These are phyloP conservation scores for Tenualosa ilisha DNA, from an alignment of 2,797 vertebrate genomes.

Conservation along the genomic window DNA sequence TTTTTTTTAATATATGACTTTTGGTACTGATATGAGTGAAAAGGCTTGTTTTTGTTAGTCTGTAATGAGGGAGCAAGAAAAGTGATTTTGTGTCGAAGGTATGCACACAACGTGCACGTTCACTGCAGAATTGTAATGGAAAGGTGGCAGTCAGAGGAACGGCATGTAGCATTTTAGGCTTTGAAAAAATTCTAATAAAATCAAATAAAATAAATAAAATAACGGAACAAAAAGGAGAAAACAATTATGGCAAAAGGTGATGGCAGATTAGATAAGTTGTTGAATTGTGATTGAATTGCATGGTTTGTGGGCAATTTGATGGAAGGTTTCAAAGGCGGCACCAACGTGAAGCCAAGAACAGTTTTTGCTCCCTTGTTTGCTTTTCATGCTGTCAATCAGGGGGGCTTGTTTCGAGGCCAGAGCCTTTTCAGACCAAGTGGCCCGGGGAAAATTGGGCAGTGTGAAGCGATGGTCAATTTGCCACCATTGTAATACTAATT, in stretches of 20 bases:
- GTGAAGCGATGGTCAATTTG: slow-evolving; percentile 56
- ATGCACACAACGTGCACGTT: not conserved
- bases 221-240: slow-evolving; percentile 31
- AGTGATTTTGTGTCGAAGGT: not conserved
- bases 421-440: slow-evolving; percentile 16
- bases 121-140: not conserved
- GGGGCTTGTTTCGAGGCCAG: slow-evolving; percentile 44
- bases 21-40: not conserved
- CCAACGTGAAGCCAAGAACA: slow-evolving; percentile 35
- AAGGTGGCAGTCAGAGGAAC: slow-evolving; percentile 21
- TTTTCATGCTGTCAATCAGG: slow-evolving; percentile 54
- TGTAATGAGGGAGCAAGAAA: not conserved
- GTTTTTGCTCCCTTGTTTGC: slow-evolving; percentile 55
- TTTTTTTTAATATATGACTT: not conserved
- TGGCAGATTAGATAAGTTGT: slow-evolving; percentile 55
- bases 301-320: slow-evolving; percentile 41
- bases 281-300: slow-evolving; percentile 40
- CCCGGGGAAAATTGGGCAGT: slow-evolving; percentile 45
- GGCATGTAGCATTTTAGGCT: slow-evolving; percentile 2
- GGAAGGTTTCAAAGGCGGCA: slow-evolving; percentile 38
- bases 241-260: slow-evolving; percentile 51
- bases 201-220: not conserved
- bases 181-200: not conserved
- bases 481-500: slow-evolving; percentile 54
- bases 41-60: not conserved